Evolutionary conservation across 1,140 invertebrate species (phyloP), one percentile per base, ranked within the genome.

Genomic region (Drosophila bocqueti): DNA sequence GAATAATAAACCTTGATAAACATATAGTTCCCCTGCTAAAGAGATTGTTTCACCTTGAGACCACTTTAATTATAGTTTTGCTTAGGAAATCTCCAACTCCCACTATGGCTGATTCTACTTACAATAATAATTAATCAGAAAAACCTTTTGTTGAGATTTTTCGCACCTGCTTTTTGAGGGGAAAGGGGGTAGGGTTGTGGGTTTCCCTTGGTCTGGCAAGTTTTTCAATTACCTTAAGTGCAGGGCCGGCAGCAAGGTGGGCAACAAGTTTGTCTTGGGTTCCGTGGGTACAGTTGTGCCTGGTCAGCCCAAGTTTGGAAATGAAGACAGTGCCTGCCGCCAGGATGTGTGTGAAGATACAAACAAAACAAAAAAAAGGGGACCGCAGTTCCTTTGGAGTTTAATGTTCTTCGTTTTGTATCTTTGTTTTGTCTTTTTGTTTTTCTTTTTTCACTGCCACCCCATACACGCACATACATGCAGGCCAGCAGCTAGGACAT

Each of bases 161-260:
- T 69, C 57, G 72, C 67, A 76, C 58, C 60, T 69, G 58, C 24
- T 68, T 55, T 60, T 58, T 52, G 31, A 9, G 31, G 29, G 1
- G 29, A 0, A 2, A 10, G 8, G 36, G 18, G 16, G 10, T 34
- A 1, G 36, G 18, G 16, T 10, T 34, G 46, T 16, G 24, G 52
- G 2, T 6, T 55, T 55, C 4, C 52, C 52, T 9, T 16, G 54
- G 61, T 72, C 55, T 47, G 46, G 13, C n/a, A 38, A 57, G 64
- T 71, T 81, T 84, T 89, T 90, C 81, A 90, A 89, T 89, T 89
- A 90, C 77, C 64, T 81, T 85, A 89, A 89, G 84, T 89, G 85
- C 74, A 47, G 24, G 13, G 36, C 26, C 24, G 3, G 21, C 24
- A 16, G 46, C 21, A 16, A n/a, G 47, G 4, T 43, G 62, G 79